phyloP scores from a whole-genome alignment of 2,113 vertebrate species.

The Hoplias malabaricus region DNA sequence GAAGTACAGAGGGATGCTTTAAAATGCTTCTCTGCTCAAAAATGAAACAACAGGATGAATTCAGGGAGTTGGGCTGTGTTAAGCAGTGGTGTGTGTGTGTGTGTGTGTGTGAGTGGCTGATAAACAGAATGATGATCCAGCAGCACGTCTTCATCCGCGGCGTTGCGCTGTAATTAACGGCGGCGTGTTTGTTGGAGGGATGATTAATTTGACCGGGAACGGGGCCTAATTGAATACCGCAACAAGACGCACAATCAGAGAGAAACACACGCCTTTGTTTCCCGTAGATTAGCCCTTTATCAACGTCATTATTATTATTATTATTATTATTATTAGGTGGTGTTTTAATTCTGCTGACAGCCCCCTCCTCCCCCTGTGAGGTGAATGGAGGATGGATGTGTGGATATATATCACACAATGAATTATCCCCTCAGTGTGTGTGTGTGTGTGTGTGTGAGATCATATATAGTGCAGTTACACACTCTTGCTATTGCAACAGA shows the following conservation, averaged over 20 bases:
- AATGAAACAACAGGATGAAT: constrained; percentile 29
- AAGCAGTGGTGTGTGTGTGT: constrained; percentile 25
- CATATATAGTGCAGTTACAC: background rate
- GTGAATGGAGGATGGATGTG: background rate
- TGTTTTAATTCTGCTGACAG: constrained; percentile 57
- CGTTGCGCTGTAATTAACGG: constrained; percentile 72
- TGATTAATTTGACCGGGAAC: constrained; percentile 75
- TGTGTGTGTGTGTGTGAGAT: constrained; percentile 1
- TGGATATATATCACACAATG: constrained; percentile 5
- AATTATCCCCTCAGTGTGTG: constrained; percentile 6
- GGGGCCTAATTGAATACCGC: constrained; percentile 59
- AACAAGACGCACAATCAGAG: constrained; percentile 53
- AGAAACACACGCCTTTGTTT: constrained; percentile 53
- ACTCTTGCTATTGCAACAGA: no score
- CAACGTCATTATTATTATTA: constrained; percentile 47
- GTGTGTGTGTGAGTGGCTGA: constrained; percentile 28
- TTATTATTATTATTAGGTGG: constrained; percentile 50
- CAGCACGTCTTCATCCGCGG: constrained; percentile 53
- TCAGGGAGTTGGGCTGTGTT: constrained; percentile 6
- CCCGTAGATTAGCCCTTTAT: constrained; percentile 51
- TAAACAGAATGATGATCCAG: constrained; percentile 58
- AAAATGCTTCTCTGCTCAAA: background rate
- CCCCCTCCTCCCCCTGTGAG: constrained; percentile 3
- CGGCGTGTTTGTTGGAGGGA: constrained; percentile 86
- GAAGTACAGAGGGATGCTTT: no score